Base-by-base conservation (phyloP, 2,797 vertebrate genomes). In the Pangasius mekongensis region DNA sequence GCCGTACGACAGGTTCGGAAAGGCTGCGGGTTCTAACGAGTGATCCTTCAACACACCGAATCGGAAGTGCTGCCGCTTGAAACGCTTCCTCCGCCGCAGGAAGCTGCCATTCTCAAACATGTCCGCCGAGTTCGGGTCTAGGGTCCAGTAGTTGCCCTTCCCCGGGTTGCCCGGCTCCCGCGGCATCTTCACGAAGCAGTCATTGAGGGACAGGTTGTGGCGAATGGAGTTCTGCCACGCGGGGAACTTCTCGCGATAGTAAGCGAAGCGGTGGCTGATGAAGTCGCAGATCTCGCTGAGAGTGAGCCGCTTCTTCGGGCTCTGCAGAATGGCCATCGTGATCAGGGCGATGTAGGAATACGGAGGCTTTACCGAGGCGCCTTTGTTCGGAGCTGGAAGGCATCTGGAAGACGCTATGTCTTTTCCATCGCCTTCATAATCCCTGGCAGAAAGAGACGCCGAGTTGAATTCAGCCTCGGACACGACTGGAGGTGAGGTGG, bases 91-190 rank as follows among this genome's bases (percentile, higher is more conserved):
- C 83, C 97, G 94, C 73, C 97, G 95, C 86, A 98, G 95, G 71
- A 98, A 97, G 91, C 97, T 98, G 85, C 97, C 97, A 90, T 97
- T 96, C 93, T 96, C 97, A 87, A 98, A 98, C 97, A 98, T 98
- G 92, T 97, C 97, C 87, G 95, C 97, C 30, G 97, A 97, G 91
- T 97, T 97, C 4, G 97, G 97, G 86, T 98, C 97, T 92, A 98
- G 94, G 27, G 97, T 96, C 97, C 97, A 98, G 93, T 97, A 97
- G 94, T 95, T 97, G 87, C 97, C 97, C 89, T 98, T 98, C 1
- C 97, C 97, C 0, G 97, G 96, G 92, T 97, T 97, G 0, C 97
- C 97, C 0, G 97, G 97, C 91, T 97, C 97, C n/a, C 97, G 92
- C 54, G 97, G 96, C 92, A 96, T 96, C 92, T 97, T 97, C 20